Base-by-base conservation (phyloP, 2,797 vertebrate genomes). In the Sarcoramphus papa region DNA sequence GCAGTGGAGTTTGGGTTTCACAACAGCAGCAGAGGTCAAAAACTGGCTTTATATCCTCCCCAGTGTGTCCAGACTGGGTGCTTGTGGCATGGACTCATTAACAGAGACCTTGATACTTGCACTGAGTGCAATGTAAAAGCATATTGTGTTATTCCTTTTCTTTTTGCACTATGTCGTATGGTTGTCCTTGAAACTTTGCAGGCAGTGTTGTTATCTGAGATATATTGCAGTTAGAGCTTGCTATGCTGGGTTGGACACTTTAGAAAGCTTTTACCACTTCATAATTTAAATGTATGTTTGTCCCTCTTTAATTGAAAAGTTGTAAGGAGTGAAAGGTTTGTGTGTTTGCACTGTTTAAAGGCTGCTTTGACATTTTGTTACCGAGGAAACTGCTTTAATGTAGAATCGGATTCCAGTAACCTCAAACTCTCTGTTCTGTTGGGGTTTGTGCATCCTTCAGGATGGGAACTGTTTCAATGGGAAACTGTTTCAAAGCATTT, bases 301-400 rank as follows among this genome's bases (percentile, higher is more conserved):
- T 81, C 30, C 30, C 17, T 86, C 43, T 91, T 74, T 90, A 94
- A 90, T 35, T 88, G 69, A 74, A 78, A 88, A 81, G 73, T 62
- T 90, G 16, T 45, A 84, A 37, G 69, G 50, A 91, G n/a, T 40
- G 43, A 69, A 86, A 91, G 65, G 37, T 88, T 94, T 72, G 45
- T 78, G 53, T 53, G 47, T 48, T 72, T 84, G 43, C 53, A 33
- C 63, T 51, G 18, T 88, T 81, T 73, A 76, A 88, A 86, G 40
- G 20, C 73, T 64, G 62, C 35, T 85, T 90, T 90, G 75, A 65
- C 73, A 59, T 85, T 37, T 77, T 27, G 88, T 98, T 97, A 72
- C 96, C 18, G 4, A 90, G 94, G 96, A 97, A 97, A 97, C 76
- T 22, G 10, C 23, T 62, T 62, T 51, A 62, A 67, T 28, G 57